Percentiles rank a stretch among this genome's conserved stretches.
Conservation (phyloP, 1,140 invertebrate species). For the Sitobion miscanthi region DNA sequence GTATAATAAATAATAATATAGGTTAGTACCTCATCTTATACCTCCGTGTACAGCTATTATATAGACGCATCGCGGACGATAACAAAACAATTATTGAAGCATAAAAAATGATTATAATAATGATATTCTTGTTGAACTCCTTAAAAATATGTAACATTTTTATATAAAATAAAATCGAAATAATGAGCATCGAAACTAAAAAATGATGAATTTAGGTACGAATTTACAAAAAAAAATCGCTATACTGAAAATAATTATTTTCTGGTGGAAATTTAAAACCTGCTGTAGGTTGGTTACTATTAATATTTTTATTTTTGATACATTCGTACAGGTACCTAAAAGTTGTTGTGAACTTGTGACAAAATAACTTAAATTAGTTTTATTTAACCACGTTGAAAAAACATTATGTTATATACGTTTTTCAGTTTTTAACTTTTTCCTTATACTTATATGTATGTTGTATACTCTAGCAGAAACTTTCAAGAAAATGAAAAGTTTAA, state of each 20-base stretch:
- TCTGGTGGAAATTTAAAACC: not conserved
- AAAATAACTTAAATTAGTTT: not conserved
- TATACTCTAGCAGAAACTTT: too few relatives aligned
- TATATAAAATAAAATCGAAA: too few relatives aligned
- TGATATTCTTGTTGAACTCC: not conserved
- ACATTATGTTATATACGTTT: too few relatives aligned
- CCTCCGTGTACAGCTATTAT: not conserved
- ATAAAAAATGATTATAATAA: not conserved
- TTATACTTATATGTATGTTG: too few relatives aligned
- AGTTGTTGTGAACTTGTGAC: not conserved
- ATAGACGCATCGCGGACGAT: not conserved
- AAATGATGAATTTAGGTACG: not conserved
- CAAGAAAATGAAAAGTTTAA: too few relatives aligned
- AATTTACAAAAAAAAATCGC: not conserved
- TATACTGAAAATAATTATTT: not conserved
- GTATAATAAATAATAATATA: not conserved
- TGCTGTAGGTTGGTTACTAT: not conserved
- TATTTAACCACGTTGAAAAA: too few relatives aligned
- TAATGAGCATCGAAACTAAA: not conserved
- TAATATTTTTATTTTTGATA: not conserved
- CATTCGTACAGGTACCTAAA: not conserved
- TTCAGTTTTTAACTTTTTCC: too few relatives aligned
- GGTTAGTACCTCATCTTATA: not conserved
- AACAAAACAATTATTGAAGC: not conserved
- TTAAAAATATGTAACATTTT: not conserved